Evolutionary conservation across 1,140 invertebrate genomes (phyloP).

Genomic region (Pygmarrhopalites habei): DNA sequence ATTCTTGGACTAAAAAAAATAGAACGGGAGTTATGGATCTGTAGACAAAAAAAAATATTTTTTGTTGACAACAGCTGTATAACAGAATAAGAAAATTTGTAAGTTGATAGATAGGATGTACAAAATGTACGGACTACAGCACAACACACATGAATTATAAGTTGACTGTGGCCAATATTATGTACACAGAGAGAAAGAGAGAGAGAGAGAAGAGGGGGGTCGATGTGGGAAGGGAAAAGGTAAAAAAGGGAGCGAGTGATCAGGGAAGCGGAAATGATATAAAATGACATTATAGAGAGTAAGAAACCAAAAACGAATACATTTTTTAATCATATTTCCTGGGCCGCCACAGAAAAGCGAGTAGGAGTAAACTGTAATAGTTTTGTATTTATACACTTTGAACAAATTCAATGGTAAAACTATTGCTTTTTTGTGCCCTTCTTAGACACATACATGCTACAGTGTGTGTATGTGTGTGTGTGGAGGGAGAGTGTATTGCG

Average conservation of each 20-base stretch:
- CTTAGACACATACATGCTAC: too few relatives aligned
- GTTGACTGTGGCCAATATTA: background rate
- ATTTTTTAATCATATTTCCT: conserved; percentile 26
- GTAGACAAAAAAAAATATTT: too few relatives aligned
- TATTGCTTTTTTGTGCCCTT: too few relatives aligned
- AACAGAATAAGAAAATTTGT: too few relatives aligned
- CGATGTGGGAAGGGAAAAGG: background rate
- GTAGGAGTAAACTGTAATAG: conserved; percentile 3
- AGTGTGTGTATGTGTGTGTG: too few relatives aligned
- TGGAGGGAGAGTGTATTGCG: conserved; percentile 22
- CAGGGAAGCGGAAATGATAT: conserved; percentile 34
- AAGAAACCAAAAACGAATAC: conserved; percentile 13
- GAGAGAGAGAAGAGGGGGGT: background rate
- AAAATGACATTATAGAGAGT: conserved; percentile 32
- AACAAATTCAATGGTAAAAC: too few relatives aligned
- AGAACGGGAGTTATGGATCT: too few relatives aligned
- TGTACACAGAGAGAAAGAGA: background rate
- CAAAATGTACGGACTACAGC: too few relatives aligned
- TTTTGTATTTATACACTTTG: conserved; percentile 12
- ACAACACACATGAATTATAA: background rate
- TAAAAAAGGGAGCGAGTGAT: conserved; percentile 5
- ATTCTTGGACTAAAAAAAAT: too few relatives aligned
- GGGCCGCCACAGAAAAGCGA: too few relatives aligned
- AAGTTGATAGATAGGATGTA: too few relatives aligned
- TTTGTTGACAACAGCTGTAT: too few relatives aligned